Percentiles rank a stretch among this genome's conserved stretches.
Evolutionary conservation across 1,140 invertebrate species (phyloP).

Genomic region (Drosophila prosaltans): DNA sequence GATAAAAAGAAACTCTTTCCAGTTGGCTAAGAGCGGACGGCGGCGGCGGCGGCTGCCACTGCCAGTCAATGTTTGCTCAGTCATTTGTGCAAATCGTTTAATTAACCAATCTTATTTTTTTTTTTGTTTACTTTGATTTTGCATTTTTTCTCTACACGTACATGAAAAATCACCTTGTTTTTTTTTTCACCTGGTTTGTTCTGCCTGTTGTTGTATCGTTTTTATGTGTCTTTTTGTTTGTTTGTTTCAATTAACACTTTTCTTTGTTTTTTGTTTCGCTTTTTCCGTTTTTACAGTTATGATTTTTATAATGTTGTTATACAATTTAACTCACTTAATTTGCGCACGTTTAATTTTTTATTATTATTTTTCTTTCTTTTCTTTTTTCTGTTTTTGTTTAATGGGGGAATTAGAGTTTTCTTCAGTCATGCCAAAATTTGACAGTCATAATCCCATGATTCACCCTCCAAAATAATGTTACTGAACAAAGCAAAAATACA

Average conservation of each 20-base stretch:
- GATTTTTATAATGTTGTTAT: slow-evolving; percentile 50
- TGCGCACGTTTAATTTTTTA: slow-evolving; percentile 58
- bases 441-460: slow-evolving; percentile 56
- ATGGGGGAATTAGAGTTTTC: not conserved
- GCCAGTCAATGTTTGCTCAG: slow-evolving; percentile 58
- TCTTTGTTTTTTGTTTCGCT: slow-evolving; percentile 32
- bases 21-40: slow-evolving; percentile 59
- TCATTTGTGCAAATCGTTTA: slow-evolving; percentile 48
- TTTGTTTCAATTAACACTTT: slow-evolving; percentile 47
- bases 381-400: slow-evolving; percentile 18
- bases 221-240: slow-evolving; percentile 32
- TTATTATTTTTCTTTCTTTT: slow-evolving; percentile 33
- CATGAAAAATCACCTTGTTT: slow-evolving; percentile 14
- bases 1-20: slow-evolving; percentile 82
- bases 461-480: slow-evolving; percentile 38
- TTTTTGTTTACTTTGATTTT: not conserved
- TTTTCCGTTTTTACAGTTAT: slow-evolving; percentile 31
- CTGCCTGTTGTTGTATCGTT: not conserved
- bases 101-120: slow-evolving; percentile 8
- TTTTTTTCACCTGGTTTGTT: slow-evolving; percentile 51
- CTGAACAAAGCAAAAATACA: slow-evolving; percentile 44
- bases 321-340: slow-evolving; percentile 71
- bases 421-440: slow-evolving; percentile 45
- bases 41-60: too few relatives aligned
- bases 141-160: slow-evolving; percentile 11